Conservation (phyloP, 2,888 invertebrate genomes). For the Megaustenia siamemsis region DNA sequence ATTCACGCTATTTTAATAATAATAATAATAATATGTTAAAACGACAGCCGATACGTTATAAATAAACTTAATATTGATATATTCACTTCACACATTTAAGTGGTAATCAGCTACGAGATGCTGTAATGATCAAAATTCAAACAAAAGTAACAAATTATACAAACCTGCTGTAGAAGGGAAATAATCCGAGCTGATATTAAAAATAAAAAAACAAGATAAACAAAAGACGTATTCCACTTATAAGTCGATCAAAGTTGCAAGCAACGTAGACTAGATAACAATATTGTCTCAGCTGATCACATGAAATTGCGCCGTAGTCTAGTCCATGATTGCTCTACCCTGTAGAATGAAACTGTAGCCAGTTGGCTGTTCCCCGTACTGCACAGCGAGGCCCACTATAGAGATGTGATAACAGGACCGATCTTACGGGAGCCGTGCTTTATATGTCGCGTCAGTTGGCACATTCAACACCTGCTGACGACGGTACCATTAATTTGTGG, state of each 20-base stretch:
- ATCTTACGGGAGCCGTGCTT: not conserved
- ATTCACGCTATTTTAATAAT: too few relatives aligned
- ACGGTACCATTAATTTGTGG: not conserved
- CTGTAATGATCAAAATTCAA: too few relatives aligned
- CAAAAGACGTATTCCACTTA: not conserved
- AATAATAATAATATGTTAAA: too few relatives aligned
- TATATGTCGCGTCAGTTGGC: not conserved
- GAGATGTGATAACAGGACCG: not conserved
- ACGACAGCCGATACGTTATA: too few relatives aligned
- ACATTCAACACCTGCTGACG: constrained; percentile 14
- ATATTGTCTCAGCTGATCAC: not conserved
- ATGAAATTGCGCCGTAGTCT: not conserved
- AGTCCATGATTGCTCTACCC: not conserved
- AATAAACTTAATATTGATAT: too few relatives aligned
- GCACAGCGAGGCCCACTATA: not conserved
- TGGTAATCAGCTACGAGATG: too few relatives aligned
- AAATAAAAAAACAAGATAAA: not conserved
- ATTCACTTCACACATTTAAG: too few relatives aligned
- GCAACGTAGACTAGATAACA: not conserved
- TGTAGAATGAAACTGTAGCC: not conserved
- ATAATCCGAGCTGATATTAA: not conserved
- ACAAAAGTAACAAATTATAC: too few relatives aligned
- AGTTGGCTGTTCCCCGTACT: not conserved
- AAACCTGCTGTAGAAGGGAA: not conserved
- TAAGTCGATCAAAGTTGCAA: not conserved